These are phyloP conservation scores for Brachylomia viminalis DNA, from an alignment of 2,888 invertebrate genomes.

Conservation along the genomic window DNA sequence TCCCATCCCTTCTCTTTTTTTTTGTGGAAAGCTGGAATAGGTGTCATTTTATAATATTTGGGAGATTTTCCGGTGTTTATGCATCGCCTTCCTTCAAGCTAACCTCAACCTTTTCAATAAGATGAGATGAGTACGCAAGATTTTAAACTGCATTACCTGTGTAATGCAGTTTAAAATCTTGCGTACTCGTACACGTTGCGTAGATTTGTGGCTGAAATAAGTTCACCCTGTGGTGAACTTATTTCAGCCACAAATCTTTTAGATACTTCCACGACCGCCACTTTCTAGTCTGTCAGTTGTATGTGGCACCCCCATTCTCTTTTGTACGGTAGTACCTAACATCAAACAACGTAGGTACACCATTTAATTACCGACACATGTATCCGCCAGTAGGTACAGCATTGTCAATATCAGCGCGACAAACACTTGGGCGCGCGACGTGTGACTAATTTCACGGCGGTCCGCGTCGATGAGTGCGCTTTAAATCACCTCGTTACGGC, in stretches of 20 bases:
- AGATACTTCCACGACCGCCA: no score
- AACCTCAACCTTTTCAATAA: no score
- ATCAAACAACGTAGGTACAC: conserved; percentile 29
- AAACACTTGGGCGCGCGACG: conserved; percentile 51
- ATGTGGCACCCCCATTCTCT: neutral
- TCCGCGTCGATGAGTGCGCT: conserved; percentile 70
- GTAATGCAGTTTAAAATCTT: no score
- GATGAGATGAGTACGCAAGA: no score
- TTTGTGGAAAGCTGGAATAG: conserved; percentile 4
- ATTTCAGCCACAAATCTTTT: neutral
- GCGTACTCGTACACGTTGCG: no score
- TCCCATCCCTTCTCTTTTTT: conserved; percentile 60
- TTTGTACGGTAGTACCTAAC: neutral
- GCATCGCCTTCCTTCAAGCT: no score
- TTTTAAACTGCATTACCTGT: no score
- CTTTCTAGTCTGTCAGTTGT: no score
- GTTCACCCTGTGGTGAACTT: no score
- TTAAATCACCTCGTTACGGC: conserved; percentile 71
- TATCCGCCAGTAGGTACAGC: conserved; percentile 22
- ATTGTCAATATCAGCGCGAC: conserved; percentile 52
- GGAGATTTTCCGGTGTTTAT: no score
- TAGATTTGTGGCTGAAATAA: no score
- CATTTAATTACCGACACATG: conserved; percentile 34
- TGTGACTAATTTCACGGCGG: conserved; percentile 78
- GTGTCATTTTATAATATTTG: neutral